Conservation (phyloP, 92 coral and sea anemone species). For the Paragorgia papillata region DNA sequence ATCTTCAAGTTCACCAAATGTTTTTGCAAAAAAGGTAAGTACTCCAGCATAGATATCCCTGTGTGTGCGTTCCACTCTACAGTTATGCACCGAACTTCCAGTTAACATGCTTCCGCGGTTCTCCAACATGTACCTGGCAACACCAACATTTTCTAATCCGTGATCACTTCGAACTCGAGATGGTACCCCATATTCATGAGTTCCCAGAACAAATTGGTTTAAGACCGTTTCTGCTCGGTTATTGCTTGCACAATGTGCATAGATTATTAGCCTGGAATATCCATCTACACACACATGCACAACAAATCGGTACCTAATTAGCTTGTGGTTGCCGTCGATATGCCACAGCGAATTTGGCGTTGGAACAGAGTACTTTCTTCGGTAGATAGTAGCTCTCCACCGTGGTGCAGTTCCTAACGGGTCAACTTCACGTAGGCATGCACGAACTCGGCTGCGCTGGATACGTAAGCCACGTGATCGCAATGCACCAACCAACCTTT, state of each 20-base stretch:
- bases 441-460: slow-evolving; percentile 10
- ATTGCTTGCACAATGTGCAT: slow-evolving; percentile 17
- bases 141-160: slow-evolving; percentile 23
- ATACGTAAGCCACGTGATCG: not conserved
- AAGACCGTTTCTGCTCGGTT: slow-evolving; percentile 19
- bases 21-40: not conserved
- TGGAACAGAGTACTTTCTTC: slow-evolving; percentile 45
- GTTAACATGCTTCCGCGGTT: slow-evolving; percentile 21
- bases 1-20: slow-evolving; percentile 39
- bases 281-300: slow-evolving; percentile 45
- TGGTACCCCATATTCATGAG: slow-evolving; percentile 1
- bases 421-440: slow-evolving; percentile 14
- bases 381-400: not conserved
- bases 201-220: not conserved
- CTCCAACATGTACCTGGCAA: slow-evolving; percentile 27
- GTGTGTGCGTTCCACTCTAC: not conserved
- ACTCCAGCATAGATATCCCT: slow-evolving; percentile 26
- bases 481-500: slow-evolving; percentile 26
- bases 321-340: slow-evolving; percentile 48
- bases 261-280: slow-evolving; percentile 19
- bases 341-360: slow-evolving; percentile 57
- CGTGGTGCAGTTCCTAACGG: slow-evolving; percentile 26
- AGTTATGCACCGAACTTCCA: slow-evolving; percentile 33
- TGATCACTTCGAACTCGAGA: slow-evolving; percentile 35
- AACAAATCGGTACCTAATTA: slow-evolving; percentile 33